Base-by-base conservation (phyloP, 2,888 invertebrate genomes). In the Drosophila birchii region DNA sequence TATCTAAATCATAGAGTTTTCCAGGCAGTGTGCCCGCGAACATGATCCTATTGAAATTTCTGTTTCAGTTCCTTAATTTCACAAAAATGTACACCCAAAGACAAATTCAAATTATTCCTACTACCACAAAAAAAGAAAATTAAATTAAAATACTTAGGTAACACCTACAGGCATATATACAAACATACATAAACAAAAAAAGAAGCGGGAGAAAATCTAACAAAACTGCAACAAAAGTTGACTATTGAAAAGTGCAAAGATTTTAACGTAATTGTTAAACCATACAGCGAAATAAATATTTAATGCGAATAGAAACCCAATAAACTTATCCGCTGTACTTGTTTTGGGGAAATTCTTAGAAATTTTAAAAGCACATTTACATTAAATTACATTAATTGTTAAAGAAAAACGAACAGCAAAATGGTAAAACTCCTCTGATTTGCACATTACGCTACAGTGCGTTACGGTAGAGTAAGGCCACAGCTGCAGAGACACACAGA, bases 181-280 rank as follows among this genome's bases (percentile, higher is more conserved):
- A 72, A 53, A 72, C 44, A 72, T 34, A 58, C 12, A 34, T 41
- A 41, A 68, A 74, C 38, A 49, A 76, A 76, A 76, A 23, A 43
- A 4, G 45, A 62, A 61, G 57, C 53, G 44, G 53, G 54, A 45
- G 47, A 56, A 75, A 55, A 69, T 51, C 55, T 68, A 77, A 75
- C 55, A 57, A 75, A 76, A 76, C 76, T 76, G 72, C 76, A 76
- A 76, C 71, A 57, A 63, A 76, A 76, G 84, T 87, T 84, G 84
- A 84, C 87, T 85, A 85, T 84, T 85, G 87, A 85, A 84, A 87
- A 85, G 84, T 85, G 84, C 84, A 85, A 85, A 85, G 87, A 85
- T 87, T 85, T 87, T 85, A 87, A 84, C 82, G 76, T 82, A 85
- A 85, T 85, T 85, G 89, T 85, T 89, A 82, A 89, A 88, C 88